Conservation (phyloP, 1,140 invertebrate genomes). For the Drosophila repleta region DNA sequence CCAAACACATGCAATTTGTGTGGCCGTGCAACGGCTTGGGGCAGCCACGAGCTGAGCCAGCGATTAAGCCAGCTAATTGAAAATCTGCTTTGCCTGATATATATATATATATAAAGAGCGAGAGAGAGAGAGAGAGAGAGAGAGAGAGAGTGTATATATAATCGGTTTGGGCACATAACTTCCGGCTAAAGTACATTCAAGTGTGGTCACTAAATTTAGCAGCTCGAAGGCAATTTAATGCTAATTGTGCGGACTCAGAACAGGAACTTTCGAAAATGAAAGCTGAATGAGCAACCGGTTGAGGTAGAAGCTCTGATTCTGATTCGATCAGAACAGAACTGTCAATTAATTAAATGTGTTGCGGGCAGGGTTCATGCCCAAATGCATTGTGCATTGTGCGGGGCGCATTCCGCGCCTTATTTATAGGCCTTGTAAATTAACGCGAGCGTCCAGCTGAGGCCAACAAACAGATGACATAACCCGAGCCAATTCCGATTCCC, state of each 20-base stretch:
- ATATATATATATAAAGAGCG: too few relatives aligned
- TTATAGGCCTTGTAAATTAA: constrained; percentile 33
- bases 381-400: constrained; percentile 13
- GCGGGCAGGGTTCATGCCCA: constrained; percentile 21
- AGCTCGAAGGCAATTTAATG: constrained; percentile 31
- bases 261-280: constrained; percentile 44
- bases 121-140: too few relatives aligned
- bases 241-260: constrained; percentile 20
- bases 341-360: constrained; percentile 9
- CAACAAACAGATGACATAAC: constrained; percentile 43
- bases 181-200: constrained; percentile 41
- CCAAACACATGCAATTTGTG: constrained; percentile 19
- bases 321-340: constrained; percentile 9
- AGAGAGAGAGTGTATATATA: too few relatives aligned
- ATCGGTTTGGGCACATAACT: constrained; percentile 11
- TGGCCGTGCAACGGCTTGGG: constrained; percentile 8
- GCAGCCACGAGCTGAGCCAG: constrained; percentile 26
- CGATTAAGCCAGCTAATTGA: constrained; percentile 37
- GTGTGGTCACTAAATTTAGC: constrained; percentile 44
- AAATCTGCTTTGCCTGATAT: constrained; percentile 14
- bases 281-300: constrained; percentile 36
- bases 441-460: neutral
- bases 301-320: neutral
- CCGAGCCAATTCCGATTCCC: constrained; percentile 3
- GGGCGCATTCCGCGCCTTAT: constrained; percentile 22